A percentile compares a stretch with the other conserved stretches of the same genome.
phyloP scores from a whole-genome alignment of 2,888 invertebrate species.

The Antitype chi region DNA sequence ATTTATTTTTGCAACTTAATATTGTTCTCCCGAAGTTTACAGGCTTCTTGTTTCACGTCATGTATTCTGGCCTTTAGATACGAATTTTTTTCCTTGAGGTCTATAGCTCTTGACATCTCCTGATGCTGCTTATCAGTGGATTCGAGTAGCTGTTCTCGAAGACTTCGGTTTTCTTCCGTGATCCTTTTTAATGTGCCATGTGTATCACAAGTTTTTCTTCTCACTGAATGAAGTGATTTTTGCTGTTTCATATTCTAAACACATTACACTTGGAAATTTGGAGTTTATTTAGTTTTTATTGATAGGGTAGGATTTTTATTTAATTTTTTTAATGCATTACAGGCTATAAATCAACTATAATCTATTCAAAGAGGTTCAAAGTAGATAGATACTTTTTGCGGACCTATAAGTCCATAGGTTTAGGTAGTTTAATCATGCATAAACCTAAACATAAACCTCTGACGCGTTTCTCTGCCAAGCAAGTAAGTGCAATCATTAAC shows the following conservation, averaged over 20 bases:
- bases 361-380: neutral
- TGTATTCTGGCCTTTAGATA: slow-evolving; percentile 72
- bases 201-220: slow-evolving; percentile 37
- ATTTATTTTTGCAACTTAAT: slow-evolving; percentile 40
- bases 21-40: slow-evolving; percentile 67
- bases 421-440: too few species aligned
- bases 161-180: slow-evolving; percentile 72
- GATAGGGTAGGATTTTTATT: neutral
- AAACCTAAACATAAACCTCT: too few species aligned
- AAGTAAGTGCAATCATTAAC: too few species aligned
- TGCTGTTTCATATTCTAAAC: slow-evolving; percentile 69
- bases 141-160: slow-evolving; percentile 72
- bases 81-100: slow-evolving; percentile 78
- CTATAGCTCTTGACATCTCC: slow-evolving; percentile 86
- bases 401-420: too few species aligned
- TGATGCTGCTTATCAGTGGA: slow-evolving; percentile 84
- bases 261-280: slow-evolving; percentile 64
- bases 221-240: slow-evolving; percentile 51
- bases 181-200: slow-evolving; percentile 59
- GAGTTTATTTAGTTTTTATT: slow-evolving; percentile 15
- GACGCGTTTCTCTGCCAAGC: too few species aligned
- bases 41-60: slow-evolving; percentile 71
- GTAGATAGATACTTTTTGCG: neutral
- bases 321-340: neutral
- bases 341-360: neutral